phyloP scores from a whole-genome alignment of 2,888 invertebrate genomes.

The Yponomeuta cagnagella region DNA sequence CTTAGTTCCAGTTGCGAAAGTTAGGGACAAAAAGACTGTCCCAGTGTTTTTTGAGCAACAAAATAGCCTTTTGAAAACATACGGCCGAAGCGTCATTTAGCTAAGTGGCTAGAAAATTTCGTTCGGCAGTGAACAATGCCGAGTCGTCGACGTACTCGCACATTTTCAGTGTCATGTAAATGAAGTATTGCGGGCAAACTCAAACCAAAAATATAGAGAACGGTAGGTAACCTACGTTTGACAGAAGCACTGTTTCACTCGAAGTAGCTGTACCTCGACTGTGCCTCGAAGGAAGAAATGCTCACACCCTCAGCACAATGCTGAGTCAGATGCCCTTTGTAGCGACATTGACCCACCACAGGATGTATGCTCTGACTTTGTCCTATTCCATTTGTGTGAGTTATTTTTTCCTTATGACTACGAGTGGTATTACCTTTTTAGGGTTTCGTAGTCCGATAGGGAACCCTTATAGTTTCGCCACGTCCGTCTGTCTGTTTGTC shows the following conservation, averaged over 20 bases:
- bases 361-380: no score
- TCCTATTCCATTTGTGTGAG: no score
- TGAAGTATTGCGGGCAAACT: background rate
- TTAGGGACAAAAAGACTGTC: background rate
- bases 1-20: background rate
- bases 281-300: no score
- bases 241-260: background rate
- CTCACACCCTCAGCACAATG: no score
- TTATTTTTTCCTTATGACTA: no score
- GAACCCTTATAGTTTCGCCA: no score
- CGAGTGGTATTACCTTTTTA: no score
- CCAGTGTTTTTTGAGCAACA: conserved; percentile 10
- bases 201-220: background rate
- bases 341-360: no score
- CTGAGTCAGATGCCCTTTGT: no score
- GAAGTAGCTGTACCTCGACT: no score
- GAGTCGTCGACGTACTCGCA: background rate
- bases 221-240: background rate
- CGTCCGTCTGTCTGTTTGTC: no score
- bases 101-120: conserved; percentile 9
- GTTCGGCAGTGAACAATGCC: background rate
- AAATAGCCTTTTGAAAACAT: background rate
- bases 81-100: conserved; percentile 3
- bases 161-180: conserved; percentile 11
- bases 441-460: no score